Evolutionary conservation across 2,113 vertebrate genomes (phyloP), one percentile per base, ranked within the genome.

Genomic region (Onychostruthus taczanowskii): DNA sequence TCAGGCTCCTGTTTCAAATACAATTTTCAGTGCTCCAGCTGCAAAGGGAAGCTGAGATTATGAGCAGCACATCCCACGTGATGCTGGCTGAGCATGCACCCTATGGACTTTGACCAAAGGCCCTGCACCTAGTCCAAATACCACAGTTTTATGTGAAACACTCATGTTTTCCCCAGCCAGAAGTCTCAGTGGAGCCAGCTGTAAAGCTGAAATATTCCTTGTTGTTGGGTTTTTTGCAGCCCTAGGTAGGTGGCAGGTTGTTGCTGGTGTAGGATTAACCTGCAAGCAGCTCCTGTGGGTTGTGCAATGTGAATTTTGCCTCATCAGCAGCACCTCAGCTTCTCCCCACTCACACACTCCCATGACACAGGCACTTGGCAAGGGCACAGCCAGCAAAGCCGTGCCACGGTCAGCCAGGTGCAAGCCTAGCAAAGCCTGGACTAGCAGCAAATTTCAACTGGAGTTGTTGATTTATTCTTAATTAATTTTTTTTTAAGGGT

Each of bases 21-120:
- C n/a, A 7, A 3, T 56, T 73, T 52, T 22, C 39, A 28, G 31
- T 16, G 43, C 79, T 75, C 2, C 17, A 62, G 64, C 92, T 80
- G 86, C 41, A 81, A 10, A 55, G 55, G 49, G 55, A 74, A 49
- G 16, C 79, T 15, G 85, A 46, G 64, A 31, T 87, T 55, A 4
- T 7, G 67, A 90, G 90, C 89, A 67, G 35, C 69, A n/a, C 2
- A 0, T 55, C 82, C 92, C 92, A 90, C 83, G 90, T 96, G 96
- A 75, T 66, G 80, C 79, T 72, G 77, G 26, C 79, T 84, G 90
- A 86, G 24, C 9, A 0, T 27, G 63, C 53, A 58, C 93, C 84
- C 91, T 55, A 24, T 66, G 96, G 96, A 97, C 95, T 96, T 95
- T 93, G 96, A 75, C 84, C 96, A 84, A 90, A 87, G 76, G 92